Percentiles rank a stretch among this genome's conserved stretches.
phyloP scores from a whole-genome alignment of 2,888 invertebrate genomes.

The Pollenia angustigena region DNA sequence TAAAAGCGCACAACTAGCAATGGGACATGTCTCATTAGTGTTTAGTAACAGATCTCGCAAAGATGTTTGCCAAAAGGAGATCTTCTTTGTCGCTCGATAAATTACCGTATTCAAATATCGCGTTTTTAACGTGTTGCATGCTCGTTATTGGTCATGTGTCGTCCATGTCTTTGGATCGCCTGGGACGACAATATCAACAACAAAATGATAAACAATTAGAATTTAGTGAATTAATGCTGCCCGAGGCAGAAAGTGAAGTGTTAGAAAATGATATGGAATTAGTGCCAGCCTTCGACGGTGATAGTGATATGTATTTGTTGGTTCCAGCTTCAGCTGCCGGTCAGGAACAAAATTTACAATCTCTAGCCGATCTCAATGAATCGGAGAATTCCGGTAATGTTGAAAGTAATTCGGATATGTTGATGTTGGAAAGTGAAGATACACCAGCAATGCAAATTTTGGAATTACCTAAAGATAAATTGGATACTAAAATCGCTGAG shows the following conservation, averaged over 20 bases:
- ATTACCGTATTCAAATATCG: constrained; percentile 67
- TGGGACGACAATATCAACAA: constrained; percentile 74
- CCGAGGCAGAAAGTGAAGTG: constrained; percentile 69
- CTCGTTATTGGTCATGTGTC: constrained; percentile 70
- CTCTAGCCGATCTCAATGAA: constrained; percentile 45
- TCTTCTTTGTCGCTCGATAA: constrained; percentile 63
- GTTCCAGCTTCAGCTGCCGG: constrained; percentile 76
- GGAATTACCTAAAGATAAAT: constrained; percentile 55
- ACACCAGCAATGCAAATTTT: constrained; percentile 74
- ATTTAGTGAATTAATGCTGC: constrained; percentile 53
- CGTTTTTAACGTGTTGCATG: constrained; percentile 68
- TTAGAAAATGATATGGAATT: constrained; percentile 79
- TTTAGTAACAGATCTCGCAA: constrained; percentile 83
- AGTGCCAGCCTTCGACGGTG: constrained; percentile 72
- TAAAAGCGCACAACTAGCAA: constrained; percentile 83
- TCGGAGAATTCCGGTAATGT: constrained; percentile 38
- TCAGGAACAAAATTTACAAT: constrained; percentile 61
- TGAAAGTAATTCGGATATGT: constrained; percentile 77
- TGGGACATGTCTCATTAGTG: constrained; percentile 84
- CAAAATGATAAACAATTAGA: constrained; percentile 70
- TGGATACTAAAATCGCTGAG: constrained; percentile 20
- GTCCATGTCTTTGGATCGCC: constrained; percentile 80
- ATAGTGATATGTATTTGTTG: constrained; percentile 79
- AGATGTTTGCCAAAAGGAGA: constrained; percentile 81
- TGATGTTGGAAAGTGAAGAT: constrained; percentile 81